Conservation (phyloP, 2,113 vertebrate genomes). For the Clarias magur region DNA sequence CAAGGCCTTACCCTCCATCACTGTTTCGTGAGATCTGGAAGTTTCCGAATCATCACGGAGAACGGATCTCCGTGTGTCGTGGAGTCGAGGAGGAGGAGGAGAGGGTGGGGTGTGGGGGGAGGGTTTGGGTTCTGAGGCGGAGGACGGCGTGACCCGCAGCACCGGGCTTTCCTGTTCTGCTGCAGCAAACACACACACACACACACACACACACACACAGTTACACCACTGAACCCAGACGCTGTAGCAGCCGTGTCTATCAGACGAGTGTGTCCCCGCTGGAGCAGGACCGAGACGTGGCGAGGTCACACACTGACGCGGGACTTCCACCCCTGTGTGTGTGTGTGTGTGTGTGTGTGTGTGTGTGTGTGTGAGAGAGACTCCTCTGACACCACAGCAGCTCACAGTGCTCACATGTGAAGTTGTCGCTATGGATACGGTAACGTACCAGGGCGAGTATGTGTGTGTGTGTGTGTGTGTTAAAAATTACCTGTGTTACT, state of each 20-base stretch:
- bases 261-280: neutral
- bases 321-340: too few species aligned
- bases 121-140: slow-evolving; percentile 89
- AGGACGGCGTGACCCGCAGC: slow-evolving; percentile 89
- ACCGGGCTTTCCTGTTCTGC: slow-evolving; percentile 97
- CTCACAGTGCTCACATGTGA: neutral
- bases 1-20: slow-evolving; percentile 97
- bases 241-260: too few species aligned
- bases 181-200: slow-evolving; percentile 95
- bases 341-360: too few species aligned
- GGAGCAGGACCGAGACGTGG: neutral
- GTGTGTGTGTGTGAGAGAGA: neutral
- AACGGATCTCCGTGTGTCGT: slow-evolving; percentile 94
- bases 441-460: neutral
- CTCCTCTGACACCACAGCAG: neutral
- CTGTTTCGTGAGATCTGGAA: slow-evolving; percentile 93
- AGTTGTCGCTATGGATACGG: neutral
- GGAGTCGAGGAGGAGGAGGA: slow-evolving; percentile 94
- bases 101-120: slow-evolving; percentile 94
- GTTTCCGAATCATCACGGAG: slow-evolving; percentile 93
- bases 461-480: too few species aligned
- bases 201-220: slow-evolving; percentile 76
- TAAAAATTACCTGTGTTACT: neutral
- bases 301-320: neutral
- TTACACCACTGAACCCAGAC: neutral